Base-by-base conservation (phyloP, 1,140 invertebrate species). In the Phymorhynchus buccinoides region DNA sequence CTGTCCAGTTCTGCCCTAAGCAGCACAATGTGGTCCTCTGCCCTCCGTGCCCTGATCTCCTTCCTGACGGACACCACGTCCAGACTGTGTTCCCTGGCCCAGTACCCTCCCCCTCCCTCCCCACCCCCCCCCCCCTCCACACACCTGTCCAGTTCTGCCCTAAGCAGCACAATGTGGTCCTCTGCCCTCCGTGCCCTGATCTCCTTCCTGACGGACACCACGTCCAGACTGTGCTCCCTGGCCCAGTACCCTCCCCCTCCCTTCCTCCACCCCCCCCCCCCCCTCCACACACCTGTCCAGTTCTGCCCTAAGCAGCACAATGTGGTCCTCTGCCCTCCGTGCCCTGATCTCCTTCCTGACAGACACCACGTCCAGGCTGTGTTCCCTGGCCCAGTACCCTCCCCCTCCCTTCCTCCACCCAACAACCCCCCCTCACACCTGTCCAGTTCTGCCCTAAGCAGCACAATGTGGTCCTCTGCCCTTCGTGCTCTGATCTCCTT, bases 41-140 rank as follows among this genome's bases (percentile, higher is more conserved):
- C 96, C 88, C 97, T 94, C 83, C 96, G 95, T 84, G 96, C 95
- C 88, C 97, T 96, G 9, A 98, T 95, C 41, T 96, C 96, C 89
- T 97, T 95, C 80, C 96, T 95, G 91, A 96, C 94, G 91, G 96
- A 95, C 79, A 95, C 94, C 6, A 96, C 96, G 90, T 96, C 95
- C 88, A 95, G 95, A 90, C 97, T 95, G 9, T 96, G 93, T 88
- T 97, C 96, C 87, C 97, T 94, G 32, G 96, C 96, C 71, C 96
- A 95, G 93, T 97, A 98, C 0, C 97, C 97, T 66, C 97, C 93
- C 97, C 97, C n/a, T n/a, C n/a, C n/a, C n/a, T n/a, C n/a, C n/a
- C n/a, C n/a, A n/a, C n/a, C n/a, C n/a, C n/a, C n/a, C n/a, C n/a
- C n/a, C n/a, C n/a, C n/a, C n/a, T n/a, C n/a, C n/a, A n/a, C n/a